Base-by-base conservation (phyloP, 2,888 invertebrate genomes). In the Creontiades dilutus region DNA sequence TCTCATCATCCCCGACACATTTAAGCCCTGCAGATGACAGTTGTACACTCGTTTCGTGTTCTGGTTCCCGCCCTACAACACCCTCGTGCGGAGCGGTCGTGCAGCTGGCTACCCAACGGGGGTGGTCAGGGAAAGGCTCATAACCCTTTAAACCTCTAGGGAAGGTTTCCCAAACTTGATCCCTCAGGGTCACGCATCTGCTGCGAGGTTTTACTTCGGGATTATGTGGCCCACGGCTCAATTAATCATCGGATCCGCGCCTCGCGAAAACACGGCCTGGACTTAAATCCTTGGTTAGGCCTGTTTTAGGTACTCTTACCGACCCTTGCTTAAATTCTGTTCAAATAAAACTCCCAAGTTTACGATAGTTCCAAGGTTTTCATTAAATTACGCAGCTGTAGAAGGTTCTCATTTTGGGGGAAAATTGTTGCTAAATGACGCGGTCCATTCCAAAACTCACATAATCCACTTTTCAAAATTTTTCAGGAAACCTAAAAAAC, bases 1-100 rank as follows among this genome's bases (percentile, higher is more conserved):
- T 68, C 68, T 68, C 68, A 11, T 68, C 68, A 68, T 68, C 27
- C 68, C 68, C 19, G 68, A 23, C 68, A 68, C 27, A 68, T 68
- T 68, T 68, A 68, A 68, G 23, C 68, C 23, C 68, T 68, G 68
- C 27, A 68, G 68, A 68, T 68, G 68, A 68, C 68, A 68, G 68
- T 68, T 68, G 68, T 68, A 68, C 23, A 23, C 68, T 68, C 68
- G 68, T 68, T 68, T 23, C 13, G 27, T 68, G 12, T 68, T 68
- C 68, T 68, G 68, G 37, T 68, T 68, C 68, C 68, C 23, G 23
- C 23, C 23, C 68, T 68, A 37, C 57, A 57, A 57, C 57, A n/a
- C 57, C 16, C n/a, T n/a, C 37, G 68, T 23, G 19, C 19, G 12
- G 68, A 68, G 68, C 19, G 68, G 68, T 68, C 19, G 68, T 27